Percentiles rank a stretch among this genome's conserved stretches.
Conservation (phyloP, 2,797 vertebrate genomes). For the Acanthiza pusilla region DNA sequence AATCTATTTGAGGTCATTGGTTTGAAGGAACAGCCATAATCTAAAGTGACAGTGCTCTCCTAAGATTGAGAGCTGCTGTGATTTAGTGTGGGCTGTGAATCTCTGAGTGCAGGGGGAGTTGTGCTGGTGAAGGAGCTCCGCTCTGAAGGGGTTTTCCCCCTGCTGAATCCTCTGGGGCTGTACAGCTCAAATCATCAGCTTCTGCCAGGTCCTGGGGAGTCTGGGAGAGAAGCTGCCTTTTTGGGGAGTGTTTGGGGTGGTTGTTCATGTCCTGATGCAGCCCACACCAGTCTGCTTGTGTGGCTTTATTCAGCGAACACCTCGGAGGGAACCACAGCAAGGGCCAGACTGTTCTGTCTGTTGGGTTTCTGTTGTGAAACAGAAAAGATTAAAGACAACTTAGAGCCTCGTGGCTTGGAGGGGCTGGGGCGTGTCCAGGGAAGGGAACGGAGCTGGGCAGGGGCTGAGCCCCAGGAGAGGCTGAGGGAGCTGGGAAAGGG, state of each 20-base stretch:
- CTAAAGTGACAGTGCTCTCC: neutral
- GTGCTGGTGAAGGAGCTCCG: neutral
- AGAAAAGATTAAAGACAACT: neutral
- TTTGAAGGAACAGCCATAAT: neutral
- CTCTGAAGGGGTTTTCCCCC: neutral
- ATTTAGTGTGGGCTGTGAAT: neutral
- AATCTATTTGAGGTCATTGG: neutral
- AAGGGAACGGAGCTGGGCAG: accelerated
- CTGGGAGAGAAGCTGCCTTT: neutral
- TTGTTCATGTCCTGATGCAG: neutral
- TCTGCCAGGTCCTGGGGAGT: neutral
- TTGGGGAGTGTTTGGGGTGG: neutral
- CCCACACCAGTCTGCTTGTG: neutral
- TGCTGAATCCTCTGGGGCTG: neutral
- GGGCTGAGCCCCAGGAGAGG: neutral
- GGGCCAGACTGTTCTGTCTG: neutral
- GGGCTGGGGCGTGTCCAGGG: accelerated
- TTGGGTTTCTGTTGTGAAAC: neutral
- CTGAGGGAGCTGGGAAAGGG: neutral
- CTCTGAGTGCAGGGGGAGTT: neutral
- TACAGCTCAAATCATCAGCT: neutral
- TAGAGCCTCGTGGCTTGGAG: neutral
- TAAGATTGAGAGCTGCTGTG: neutral
- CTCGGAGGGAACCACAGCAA: neutral
- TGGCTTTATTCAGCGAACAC: neutral